Conservation (phyloP, 2,888 invertebrate species). For the Coelogynopora nodosa region DNA sequence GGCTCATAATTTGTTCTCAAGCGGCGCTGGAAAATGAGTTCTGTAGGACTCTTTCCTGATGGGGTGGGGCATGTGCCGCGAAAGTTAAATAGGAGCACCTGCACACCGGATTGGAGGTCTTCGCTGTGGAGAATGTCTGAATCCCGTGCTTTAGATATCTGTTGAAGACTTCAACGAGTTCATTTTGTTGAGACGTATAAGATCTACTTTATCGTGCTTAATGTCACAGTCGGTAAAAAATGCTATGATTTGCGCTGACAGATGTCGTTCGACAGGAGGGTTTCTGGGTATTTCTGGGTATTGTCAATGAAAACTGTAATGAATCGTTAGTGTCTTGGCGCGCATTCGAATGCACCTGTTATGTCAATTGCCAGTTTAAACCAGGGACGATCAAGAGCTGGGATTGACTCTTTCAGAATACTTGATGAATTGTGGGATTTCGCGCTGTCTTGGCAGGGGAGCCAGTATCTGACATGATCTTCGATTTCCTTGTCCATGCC, state of each 20-base stretch:
- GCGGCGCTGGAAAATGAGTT: neutral
- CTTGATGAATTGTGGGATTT: slow-evolving; percentile 3
- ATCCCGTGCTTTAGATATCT: neutral
- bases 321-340: neutral
- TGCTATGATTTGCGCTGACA: neutral
- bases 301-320: neutral
- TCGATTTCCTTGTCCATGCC: neutral
- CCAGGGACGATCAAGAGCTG: neutral
- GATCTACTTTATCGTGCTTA: neutral
- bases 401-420: neutral
- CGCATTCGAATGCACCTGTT: neutral
- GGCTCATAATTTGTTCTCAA: neutral
- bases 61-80: neutral
- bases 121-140: neutral
- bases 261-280: neutral
- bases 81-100: neutral
- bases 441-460: neutral
- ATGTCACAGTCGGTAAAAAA: neutral
- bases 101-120: neutral
- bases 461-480: neutral
- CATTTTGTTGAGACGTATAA: neutral
- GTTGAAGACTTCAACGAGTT: neutral
- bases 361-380: neutral
- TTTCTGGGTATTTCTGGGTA: neutral
- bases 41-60: neutral